A percentile compares a stretch with the other conserved stretches of the same genome.
phyloP scores from a whole-genome alignment of 2,797 vertebrate species.

The Tragopan temminckii region DNA sequence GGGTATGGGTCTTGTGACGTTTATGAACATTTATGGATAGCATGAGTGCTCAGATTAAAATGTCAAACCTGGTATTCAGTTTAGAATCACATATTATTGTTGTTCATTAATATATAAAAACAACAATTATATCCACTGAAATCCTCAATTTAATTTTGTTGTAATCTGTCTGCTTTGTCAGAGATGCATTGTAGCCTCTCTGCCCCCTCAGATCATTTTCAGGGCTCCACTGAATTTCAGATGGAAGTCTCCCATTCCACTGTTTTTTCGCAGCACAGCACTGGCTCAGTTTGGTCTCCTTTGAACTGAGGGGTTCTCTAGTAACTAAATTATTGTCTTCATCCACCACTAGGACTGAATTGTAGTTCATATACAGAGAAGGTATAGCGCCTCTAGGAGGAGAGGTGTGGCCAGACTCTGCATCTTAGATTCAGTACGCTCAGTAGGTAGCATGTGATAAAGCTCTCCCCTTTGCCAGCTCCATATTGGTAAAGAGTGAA shows the following conservation, averaged over 20 bases:
- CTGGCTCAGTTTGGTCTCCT: not conserved
- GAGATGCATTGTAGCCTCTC: conserved; percentile 50
- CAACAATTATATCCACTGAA: conserved; percentile 78
- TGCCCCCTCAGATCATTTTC: conserved; percentile 49
- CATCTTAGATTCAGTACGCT: not conserved
- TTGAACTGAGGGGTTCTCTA: conserved; percentile 33
- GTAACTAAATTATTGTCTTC: not conserved
- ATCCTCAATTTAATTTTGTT: conserved; percentile 79
- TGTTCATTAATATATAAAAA: conserved; percentile 78
- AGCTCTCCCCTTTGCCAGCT: not conserved
- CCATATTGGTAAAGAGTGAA: accelerated
- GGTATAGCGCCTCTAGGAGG: not conserved
- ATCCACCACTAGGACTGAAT: not conserved
- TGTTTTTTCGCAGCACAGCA: not conserved
- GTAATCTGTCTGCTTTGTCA: conserved; percentile 75
- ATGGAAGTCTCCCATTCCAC: conserved; percentile 9
- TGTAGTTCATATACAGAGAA: not conserved
- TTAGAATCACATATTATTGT: conserved; percentile 73
- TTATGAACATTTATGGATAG: conserved; percentile 80
- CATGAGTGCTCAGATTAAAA: conserved; percentile 75
- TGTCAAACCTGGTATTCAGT: conserved; percentile 76
- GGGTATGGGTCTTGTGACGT: conserved; percentile 66
- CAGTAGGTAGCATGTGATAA: not conserved
- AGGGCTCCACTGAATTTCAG: conserved; percentile 49
- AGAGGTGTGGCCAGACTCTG: not conserved